phyloP scores from a whole-genome alignment of 1,140 invertebrate species.

The Drosophila athabasca region DNA sequence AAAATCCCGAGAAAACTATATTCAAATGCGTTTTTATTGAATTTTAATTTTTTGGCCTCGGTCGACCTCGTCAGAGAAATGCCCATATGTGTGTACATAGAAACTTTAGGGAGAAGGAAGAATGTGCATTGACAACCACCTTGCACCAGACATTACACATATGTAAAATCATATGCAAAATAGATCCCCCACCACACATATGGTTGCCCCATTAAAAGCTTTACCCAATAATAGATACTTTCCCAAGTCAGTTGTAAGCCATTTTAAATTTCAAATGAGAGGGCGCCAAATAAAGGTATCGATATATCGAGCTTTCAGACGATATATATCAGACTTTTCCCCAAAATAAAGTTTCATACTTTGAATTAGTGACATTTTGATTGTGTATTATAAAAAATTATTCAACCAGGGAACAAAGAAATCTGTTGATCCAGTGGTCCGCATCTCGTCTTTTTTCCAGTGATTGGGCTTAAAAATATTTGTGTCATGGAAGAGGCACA shows the following conservation, averaged over 20 bases:
- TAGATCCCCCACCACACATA: no score
- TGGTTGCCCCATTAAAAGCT: conserved; percentile 21
- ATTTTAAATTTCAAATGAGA: conserved; percentile 28
- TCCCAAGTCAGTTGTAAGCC: not conserved
- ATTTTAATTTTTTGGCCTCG: no score
- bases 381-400: not conserved
- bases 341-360: not conserved
- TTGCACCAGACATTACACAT: not conserved
- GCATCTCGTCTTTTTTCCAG: no score
- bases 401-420: not conserved
- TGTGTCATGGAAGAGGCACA: not conserved
- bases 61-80: no score
- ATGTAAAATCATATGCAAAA: conserved; percentile 17
- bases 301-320: not conserved
- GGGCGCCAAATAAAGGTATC: conserved; percentile 15
- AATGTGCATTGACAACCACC: no score
- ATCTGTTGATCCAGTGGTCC: no score
- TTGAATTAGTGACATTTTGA: not conserved
- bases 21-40: no score
- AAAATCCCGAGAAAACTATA: no score
- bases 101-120: no score
- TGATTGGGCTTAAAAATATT: no score
- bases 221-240: not conserved
- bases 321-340: no score
- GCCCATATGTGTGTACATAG: not conserved